phyloP scores from a whole-genome alignment of 2,888 invertebrate species.

The Eupithecia subumbrata region DNA sequence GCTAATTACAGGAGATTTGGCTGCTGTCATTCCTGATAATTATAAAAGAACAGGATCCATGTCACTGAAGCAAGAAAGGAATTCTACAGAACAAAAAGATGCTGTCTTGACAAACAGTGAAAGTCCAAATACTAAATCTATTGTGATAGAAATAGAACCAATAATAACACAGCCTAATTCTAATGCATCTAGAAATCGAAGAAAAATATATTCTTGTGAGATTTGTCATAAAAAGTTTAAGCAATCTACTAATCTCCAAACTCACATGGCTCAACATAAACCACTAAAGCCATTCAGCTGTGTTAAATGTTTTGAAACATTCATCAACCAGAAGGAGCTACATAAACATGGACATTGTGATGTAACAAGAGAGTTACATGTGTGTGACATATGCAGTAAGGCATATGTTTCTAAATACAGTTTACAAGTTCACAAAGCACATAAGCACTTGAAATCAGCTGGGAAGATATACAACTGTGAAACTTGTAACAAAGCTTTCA shows the following conservation, averaged over 20 bases:
- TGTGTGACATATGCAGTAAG: constrained; percentile 29
- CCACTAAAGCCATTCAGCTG: constrained; percentile 12
- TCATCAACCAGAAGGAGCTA: constrained; percentile 15
- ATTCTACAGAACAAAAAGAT: constrained; percentile 14
- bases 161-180: background rate
- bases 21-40: constrained; percentile 10
- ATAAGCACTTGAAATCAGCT: constrained; percentile 27
- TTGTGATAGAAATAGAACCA: background rate
- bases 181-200: background rate
- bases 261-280: constrained; percentile 9
- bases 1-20: constrained; percentile 13
- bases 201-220: constrained; percentile 16
- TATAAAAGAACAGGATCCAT: constrained; percentile 3
- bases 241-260: constrained; percentile 14
- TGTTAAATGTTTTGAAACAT: constrained; percentile 16
- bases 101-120: background rate
- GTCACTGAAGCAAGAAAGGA: constrained; percentile 24
- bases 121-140: background rate
- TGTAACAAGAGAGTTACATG: constrained; percentile 8
- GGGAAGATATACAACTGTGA: constrained; percentile 28
- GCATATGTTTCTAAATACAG: constrained; percentile 32
- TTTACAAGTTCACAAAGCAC: constrained; percentile 29
- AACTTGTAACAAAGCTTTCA: constrained; percentile 33
- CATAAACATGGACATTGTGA: constrained; percentile 15
- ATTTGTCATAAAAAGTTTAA: constrained; percentile 21